Conservation (phyloP, 2,797 vertebrate species). For the Poeciliopsis presidionis region DNA sequence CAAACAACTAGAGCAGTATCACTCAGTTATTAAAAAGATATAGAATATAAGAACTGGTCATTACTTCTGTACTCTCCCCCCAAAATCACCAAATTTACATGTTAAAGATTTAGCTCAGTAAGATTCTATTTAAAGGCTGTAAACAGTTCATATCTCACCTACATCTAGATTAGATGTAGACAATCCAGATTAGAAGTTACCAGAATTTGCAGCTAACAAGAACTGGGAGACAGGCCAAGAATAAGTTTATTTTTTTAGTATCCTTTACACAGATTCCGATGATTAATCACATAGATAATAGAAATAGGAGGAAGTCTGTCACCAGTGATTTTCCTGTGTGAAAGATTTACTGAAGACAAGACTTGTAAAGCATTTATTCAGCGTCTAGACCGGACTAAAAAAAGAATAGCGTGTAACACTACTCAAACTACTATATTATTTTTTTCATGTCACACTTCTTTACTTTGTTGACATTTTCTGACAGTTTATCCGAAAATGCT, state of each 20-base stretch:
- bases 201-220: background rate
- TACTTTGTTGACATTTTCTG: background rate
- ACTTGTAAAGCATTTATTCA: background rate
- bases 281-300: background rate
- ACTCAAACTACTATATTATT: background rate
- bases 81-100: background rate
- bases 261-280: background rate
- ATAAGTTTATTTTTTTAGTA: background rate
- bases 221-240: background rate
- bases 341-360: background rate
- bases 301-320: background rate
- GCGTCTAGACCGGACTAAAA: background rate
- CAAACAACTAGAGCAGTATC: constrained; percentile 17
- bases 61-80: background rate
- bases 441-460: background rate
- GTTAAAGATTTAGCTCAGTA: background rate
- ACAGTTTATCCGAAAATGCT: background rate
- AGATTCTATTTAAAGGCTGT: background rate
- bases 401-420: background rate
- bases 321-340: background rate
- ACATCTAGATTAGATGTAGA: background rate
- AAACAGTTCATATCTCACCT: background rate
- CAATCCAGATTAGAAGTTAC: background rate
- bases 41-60: background rate
- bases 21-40: constrained; percentile 15